These are phyloP conservation scores for Drosophila nigrodunni DNA, from an alignment of 1,140 invertebrate species.

Conservation along the genomic window DNA sequence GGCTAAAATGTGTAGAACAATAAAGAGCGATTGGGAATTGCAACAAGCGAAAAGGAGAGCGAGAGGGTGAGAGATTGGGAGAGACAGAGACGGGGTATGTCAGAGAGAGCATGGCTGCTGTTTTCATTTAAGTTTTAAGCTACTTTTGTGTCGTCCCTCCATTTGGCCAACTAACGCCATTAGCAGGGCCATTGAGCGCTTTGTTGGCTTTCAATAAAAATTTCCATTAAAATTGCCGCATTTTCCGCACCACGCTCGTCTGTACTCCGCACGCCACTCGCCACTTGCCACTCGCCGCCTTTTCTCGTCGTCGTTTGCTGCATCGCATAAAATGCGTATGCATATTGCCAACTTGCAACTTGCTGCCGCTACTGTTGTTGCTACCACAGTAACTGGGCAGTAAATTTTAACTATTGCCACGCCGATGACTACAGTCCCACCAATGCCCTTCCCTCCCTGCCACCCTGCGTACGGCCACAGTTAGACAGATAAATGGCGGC, in stretches of 20 bases:
- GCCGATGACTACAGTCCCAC: constrained; percentile 40
- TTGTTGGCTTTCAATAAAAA: constrained; percentile 82
- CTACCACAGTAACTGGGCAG: constrained; percentile 61
- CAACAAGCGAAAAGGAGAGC: constrained; percentile 1
- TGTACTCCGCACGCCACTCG: neutral
- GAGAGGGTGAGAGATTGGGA: neutral
- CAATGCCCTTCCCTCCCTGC: constrained; percentile 17
- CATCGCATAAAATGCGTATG: constrained; percentile 78
- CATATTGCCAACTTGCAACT: constrained; percentile 80
- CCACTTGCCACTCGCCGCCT: neutral
- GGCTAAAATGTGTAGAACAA: constrained; percentile 7
- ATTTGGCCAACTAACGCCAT: constrained; percentile 77
- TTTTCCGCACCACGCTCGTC: constrained; percentile 20
- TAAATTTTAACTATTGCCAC: constrained; percentile 80
- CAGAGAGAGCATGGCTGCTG: constrained; percentile 35
- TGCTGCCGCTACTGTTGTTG: constrained; percentile 17
- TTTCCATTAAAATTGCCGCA: constrained; percentile 74
- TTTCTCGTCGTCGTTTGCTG: constrained; percentile 35
- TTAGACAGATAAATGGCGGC: constrained; percentile 81
- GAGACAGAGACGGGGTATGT: constrained; percentile 7
- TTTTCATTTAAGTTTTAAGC: constrained; percentile 75
- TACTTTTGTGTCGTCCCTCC: constrained; percentile 59
- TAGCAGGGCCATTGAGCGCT: constrained; percentile 79
- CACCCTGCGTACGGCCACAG: constrained; percentile 37
- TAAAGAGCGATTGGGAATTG: constrained; percentile 19